phyloP scores from a whole-genome alignment of 35 echinoderm and acorn worm species.

The Ophiothrix spiculata region DNA sequence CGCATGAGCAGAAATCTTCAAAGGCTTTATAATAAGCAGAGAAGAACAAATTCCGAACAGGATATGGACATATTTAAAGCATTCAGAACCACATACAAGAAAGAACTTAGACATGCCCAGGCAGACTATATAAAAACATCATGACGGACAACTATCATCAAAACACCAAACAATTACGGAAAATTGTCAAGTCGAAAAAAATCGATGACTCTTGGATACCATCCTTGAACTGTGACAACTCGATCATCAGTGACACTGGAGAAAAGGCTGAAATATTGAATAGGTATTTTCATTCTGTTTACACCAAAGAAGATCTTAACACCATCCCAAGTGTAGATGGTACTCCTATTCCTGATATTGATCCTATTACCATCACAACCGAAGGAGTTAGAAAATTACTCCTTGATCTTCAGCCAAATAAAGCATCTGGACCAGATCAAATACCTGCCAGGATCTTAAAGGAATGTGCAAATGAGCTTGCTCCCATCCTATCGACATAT shows the following conservation, averaged over 20 bases:
- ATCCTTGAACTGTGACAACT: neutral
- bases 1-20: neutral
- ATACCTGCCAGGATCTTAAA: neutral
- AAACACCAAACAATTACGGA: constrained; percentile 1
- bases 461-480: neutral
- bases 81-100: neutral
- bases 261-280: constrained; percentile 1
- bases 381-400: neutral
- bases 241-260: neutral
- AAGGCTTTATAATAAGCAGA: neutral
- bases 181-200: neutral
- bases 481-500: neutral
- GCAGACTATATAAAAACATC: neutral
- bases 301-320: neutral
- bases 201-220: neutral
- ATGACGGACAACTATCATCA: neutral
- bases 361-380: neutral
- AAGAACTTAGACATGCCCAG: neutral
- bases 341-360: neutral
- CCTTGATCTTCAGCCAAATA: neutral
- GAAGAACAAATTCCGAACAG: neutral
- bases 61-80: neutral
- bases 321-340: neutral
- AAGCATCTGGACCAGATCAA: neutral
- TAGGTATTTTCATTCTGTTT: neutral